A percentile compares a stretch with the other conserved stretches of the same genome.
Conservation (phyloP, 1,140 invertebrate species). For the Drosophila setifemur region DNA sequence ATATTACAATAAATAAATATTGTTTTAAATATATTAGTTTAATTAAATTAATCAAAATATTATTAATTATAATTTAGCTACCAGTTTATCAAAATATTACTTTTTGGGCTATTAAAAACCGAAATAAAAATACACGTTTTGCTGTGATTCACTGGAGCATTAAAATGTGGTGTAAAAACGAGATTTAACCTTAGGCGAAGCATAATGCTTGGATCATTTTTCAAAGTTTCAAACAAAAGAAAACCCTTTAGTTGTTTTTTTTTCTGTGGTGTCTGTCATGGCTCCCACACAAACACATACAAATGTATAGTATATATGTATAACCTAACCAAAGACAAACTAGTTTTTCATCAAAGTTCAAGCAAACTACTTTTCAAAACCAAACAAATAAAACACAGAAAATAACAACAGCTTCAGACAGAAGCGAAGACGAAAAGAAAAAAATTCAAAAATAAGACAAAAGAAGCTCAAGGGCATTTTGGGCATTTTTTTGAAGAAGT, state of each 20-base stretch:
- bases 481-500: too few species aligned
- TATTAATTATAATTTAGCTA: too few species aligned
- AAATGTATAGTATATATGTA: too few species aligned
- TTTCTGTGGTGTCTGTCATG: slow-evolving; percentile 6
- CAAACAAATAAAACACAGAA: slow-evolving; percentile 10
- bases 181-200: not conserved
- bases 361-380: slow-evolving; percentile 24
- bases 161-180: not conserved
- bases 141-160: not conserved
- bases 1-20: too few species aligned
- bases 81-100: too few species aligned
- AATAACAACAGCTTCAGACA: not conserved
- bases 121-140: too few species aligned
- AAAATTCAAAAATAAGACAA: not conserved
- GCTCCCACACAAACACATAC: slow-evolving; percentile 21
- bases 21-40: too few species aligned
- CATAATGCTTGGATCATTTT: slow-evolving; percentile 1
- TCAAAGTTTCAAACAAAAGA: slow-evolving; percentile 4
- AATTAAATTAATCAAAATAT: too few species aligned
- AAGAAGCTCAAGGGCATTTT: not conserved
- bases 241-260: not conserved
- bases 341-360: slow-evolving; percentile 32
- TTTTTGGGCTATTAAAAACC: not conserved
- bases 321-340: slow-evolving; percentile 10
- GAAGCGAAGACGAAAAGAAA: slow-evolving; percentile 3